phyloP scores from a whole-genome alignment of 2,888 invertebrate species.

The Geophilus truncorum region DNA sequence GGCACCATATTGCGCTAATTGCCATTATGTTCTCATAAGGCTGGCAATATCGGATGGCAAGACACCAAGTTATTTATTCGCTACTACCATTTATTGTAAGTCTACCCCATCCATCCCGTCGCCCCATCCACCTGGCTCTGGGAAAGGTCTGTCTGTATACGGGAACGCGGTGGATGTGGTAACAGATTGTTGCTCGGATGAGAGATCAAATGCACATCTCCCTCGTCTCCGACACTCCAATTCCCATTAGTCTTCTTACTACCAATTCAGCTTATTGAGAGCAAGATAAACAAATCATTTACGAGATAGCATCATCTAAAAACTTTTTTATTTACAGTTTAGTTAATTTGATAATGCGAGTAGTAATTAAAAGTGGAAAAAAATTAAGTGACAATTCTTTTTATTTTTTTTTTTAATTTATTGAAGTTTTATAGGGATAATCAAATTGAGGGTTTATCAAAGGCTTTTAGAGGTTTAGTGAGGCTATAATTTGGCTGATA shows the following conservation, averaged over 20 bases:
- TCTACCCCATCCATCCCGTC: slow-evolving; percentile 7
- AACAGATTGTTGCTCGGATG: slow-evolving; percentile 31
- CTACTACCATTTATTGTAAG: slow-evolving; percentile 31
- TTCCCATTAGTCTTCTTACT: slow-evolving; percentile 27
- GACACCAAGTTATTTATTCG: slow-evolving; percentile 34
- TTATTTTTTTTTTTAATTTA: too few species aligned
- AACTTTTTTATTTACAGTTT: neutral
- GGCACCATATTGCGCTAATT: slow-evolving; percentile 35
- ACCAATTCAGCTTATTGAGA: neutral
- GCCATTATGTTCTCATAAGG: slow-evolving; percentile 35
- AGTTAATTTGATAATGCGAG: too few species aligned
- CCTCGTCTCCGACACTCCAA: neutral
- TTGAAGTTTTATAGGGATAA: neutral
- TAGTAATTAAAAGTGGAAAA: too few species aligned
- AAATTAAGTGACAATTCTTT: too few species aligned
- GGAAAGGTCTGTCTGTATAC: slow-evolving; percentile 22
- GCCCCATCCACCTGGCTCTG: slow-evolving; percentile 31
- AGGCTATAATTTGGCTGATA: slow-evolving; percentile 5
- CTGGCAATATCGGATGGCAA: slow-evolving; percentile 32
- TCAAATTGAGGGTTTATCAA: slow-evolving; percentile 10
- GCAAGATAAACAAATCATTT: neutral
- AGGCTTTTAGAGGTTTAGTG: neutral
- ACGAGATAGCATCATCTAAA: neutral
- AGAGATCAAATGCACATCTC: slow-evolving; percentile 31
- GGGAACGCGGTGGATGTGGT: slow-evolving; percentile 25